phyloP scores from a whole-genome alignment of 2,113 vertebrate genomes.

The Tyto alba region DNA sequence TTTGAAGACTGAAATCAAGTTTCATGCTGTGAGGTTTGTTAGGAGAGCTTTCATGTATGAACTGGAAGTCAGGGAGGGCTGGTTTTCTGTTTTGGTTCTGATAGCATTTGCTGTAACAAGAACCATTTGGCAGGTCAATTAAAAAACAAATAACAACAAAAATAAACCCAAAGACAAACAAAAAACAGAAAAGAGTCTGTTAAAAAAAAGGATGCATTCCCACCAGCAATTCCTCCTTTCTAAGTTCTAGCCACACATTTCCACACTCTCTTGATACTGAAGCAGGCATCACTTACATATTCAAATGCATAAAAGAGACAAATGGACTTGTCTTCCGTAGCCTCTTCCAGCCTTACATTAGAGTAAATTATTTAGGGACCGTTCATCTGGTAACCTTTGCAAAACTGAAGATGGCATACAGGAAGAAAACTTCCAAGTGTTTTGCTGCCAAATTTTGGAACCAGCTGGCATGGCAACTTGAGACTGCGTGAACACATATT shows the following conservation, averaged over 20 bases:
- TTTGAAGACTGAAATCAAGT: constrained; percentile 63
- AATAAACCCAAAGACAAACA: not conserved
- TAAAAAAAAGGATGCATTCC: not conserved
- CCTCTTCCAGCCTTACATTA: constrained; percentile 58
- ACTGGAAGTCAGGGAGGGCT: constrained; percentile 14
- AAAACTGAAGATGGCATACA: constrained; percentile 38
- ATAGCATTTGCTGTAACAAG: not conserved
- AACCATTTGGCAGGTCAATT: not conserved
- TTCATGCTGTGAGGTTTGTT: constrained; percentile 29
- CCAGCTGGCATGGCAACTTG: constrained; percentile 32
- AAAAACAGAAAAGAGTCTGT: not conserved
- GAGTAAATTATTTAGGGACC: constrained; percentile 64
- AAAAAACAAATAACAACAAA: not conserved
- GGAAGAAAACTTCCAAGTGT: constrained; percentile 50
- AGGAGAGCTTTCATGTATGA: constrained; percentile 16
- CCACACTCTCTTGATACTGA: not conserved
- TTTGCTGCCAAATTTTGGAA: constrained; percentile 46
- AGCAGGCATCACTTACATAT: constrained; percentile 43
- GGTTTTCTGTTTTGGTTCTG: constrained; percentile 10
- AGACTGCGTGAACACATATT: constrained; percentile 11
- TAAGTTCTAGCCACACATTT: not conserved
- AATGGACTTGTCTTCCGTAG: constrained; percentile 52
- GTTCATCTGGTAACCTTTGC: constrained; percentile 64
- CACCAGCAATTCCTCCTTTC: not conserved
- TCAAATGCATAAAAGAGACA: constrained; percentile 58